Evolutionary conservation across 2,113 vertebrate genomes (phyloP).

Genomic region (Cavia aperea): DNA sequence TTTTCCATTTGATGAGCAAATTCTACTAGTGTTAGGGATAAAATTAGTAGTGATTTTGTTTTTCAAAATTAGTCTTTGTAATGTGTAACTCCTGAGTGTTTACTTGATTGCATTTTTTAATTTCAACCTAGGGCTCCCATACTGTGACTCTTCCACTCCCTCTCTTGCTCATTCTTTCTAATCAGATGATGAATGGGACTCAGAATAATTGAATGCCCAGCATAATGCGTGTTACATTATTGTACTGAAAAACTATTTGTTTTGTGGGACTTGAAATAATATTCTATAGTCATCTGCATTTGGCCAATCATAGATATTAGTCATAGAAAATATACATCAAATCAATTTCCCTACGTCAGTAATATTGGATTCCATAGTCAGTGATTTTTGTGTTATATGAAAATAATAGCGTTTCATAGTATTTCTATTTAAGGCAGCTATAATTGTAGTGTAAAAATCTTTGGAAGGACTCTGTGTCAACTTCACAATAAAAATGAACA

Average conservation of each 20-base stretch:
- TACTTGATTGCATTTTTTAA: slow-evolving; percentile 56
- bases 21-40: slow-evolving; percentile 68
- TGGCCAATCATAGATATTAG: slow-evolving; percentile 27
- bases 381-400: slow-evolving; percentile 57
- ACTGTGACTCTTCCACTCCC: slow-evolving; percentile 1
- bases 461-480: slow-evolving; percentile 49
- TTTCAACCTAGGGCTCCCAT: slow-evolving; percentile 51
- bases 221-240: slow-evolving; percentile 39
- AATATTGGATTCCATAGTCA: slow-evolving; percentile 43
- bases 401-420: slow-evolving; percentile 55
- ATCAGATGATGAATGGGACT: slow-evolving; percentile 50
- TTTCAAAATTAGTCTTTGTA: slow-evolving; percentile 65
- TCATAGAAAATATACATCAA: slow-evolving; percentile 43
- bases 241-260: slow-evolving; percentile 48
- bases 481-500: slow-evolving; percentile 30
- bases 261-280: slow-evolving; percentile 59
- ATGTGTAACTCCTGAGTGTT: slow-evolving; percentile 60
- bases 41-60: slow-evolving; percentile 70
- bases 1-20: slow-evolving; percentile 71
- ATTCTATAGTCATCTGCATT: slow-evolving; percentile 47
- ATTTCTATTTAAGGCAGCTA: slow-evolving; percentile 70
- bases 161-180: slow-evolving; percentile 40
- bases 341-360: slow-evolving; percentile 46
- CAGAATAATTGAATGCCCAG: slow-evolving; percentile 50
- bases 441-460: slow-evolving; percentile 33